These are phyloP conservation scores for Oceanites oceanicus DNA, from an alignment of 2,113 vertebrate genomes.

Conservation along the genomic window DNA sequence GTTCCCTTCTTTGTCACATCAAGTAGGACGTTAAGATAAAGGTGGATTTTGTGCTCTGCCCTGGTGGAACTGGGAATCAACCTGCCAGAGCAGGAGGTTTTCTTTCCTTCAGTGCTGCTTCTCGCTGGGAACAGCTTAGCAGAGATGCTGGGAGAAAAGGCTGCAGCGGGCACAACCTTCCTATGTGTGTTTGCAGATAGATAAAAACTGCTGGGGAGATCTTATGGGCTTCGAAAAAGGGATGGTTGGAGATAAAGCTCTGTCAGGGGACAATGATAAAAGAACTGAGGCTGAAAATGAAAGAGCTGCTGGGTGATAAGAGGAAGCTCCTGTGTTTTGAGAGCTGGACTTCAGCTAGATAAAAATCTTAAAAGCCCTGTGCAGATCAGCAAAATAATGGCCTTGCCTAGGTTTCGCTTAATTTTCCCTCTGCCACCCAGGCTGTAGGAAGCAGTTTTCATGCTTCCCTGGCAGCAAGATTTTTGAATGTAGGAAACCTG, in stretches of 20 bases:
- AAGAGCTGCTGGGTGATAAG: conserved; percentile 49
- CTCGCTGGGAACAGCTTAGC: background rate
- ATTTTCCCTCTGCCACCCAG: conserved; percentile 52
- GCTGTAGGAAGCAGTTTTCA: conserved; percentile 41
- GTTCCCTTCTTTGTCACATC: background rate
- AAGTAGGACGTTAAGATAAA: background rate
- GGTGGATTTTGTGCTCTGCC: background rate
- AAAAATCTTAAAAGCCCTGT: conserved; percentile 31
- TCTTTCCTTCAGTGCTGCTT: background rate
- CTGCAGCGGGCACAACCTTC: background rate
- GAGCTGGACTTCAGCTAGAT: conserved; percentile 38
- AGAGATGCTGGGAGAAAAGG: background rate
- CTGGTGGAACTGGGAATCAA: background rate
- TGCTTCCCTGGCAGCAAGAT: conserved; percentile 53
- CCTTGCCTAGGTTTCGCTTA: background rate
- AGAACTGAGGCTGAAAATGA: conserved; percentile 47
- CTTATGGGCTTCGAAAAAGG: background rate
- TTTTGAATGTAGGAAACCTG: conserved; percentile 60
- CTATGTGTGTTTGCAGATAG: background rate
- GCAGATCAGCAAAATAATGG: background rate
- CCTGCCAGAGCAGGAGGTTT: background rate
- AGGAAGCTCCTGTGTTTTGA: conserved; percentile 30
- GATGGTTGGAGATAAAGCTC: conserved; percentile 18
- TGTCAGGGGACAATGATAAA: conserved; percentile 33
- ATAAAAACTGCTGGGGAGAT: conserved; percentile 35